phyloP scores from a whole-genome alignment of 2,888 invertebrate species.

The Masnerella sp. region DNA sequence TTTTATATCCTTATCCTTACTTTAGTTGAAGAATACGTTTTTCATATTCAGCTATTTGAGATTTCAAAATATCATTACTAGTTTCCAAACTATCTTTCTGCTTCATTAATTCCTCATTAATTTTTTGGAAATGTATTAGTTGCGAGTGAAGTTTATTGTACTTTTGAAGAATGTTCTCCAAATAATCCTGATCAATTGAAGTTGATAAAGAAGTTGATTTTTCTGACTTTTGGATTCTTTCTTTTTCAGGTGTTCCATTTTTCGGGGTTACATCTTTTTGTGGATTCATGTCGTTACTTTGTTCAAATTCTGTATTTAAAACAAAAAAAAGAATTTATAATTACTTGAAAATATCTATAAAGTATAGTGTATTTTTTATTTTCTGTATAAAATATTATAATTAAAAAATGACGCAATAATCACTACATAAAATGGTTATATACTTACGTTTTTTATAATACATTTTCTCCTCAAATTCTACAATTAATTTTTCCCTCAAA shows the following conservation, averaged over 20 bases:
- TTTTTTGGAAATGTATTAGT: slow-evolving; percentile 66
- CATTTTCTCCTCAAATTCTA: slow-evolving; percentile 19
- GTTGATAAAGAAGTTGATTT: slow-evolving; percentile 38
- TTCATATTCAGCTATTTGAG: slow-evolving; percentile 73
- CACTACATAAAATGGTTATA: too few species aligned
- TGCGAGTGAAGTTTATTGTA: slow-evolving; percentile 62
- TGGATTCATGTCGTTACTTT: slow-evolving; percentile 22
- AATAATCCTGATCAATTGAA: slow-evolving; percentile 61
- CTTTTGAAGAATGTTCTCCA: slow-evolving; percentile 64
- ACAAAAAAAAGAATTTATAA: slow-evolving; percentile 5
- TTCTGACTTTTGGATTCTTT: slow-evolving; percentile 51
- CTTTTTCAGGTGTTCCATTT: slow-evolving; percentile 72
- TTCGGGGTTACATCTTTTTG: slow-evolving; percentile 62
- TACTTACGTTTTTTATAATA: slow-evolving; percentile 45
- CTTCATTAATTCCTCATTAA: slow-evolving; percentile 69
- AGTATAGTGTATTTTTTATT: too few species aligned
- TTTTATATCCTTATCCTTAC: slow-evolving; percentile 38
- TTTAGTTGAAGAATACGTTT: slow-evolving; percentile 72
- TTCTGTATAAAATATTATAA: too few species aligned
- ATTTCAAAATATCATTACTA: slow-evolving; percentile 70
- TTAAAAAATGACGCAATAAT: too few species aligned
- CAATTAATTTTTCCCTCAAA: slow-evolving; percentile 25
- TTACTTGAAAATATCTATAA: too few species aligned
- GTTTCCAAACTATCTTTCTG: slow-evolving; percentile 72
- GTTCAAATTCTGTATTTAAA: slow-evolving; percentile 20